Evolutionary conservation across 2,888 invertebrate species (phyloP), one percentile per base, ranked within the genome.

Genomic region (Blastobasis adustella): DNA sequence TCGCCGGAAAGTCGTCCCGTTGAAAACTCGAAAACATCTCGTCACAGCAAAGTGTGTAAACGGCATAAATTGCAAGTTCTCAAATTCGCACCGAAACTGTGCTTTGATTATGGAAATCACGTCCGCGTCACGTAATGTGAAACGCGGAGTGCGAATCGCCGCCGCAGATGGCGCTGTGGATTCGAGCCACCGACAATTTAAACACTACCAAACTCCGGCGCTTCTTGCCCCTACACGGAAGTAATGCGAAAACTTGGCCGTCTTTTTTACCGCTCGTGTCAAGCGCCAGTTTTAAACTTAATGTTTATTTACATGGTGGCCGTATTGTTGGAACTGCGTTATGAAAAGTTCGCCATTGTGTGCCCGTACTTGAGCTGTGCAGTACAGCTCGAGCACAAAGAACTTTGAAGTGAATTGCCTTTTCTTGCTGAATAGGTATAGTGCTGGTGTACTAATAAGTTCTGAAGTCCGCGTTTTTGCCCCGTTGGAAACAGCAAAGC

Each of bases 191-290:
- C 67, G 72, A 76, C 76, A 73, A 76, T 77, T 78, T 78, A 73
- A 73, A 62, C 71, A 68, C 69, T 69, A 65, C 56, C 70, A 47
- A 76, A 79, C 67, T 79, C 74, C 58, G 58, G 63, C 69, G 67
- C 74, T 78, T 76, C 73, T 73, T 73, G 74, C 66, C 58, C 63
- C 61, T 52, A 49, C 65, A 63, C 71, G 68, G 71, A 72, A 79
- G 75, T 80, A 80, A 82, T 80, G 77, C 71, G 71, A 67, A 76
- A 79, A 79, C 67, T 78, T 77, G 62, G 64, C 62, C 65, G 71
- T 68, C 65, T 73, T 76, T 23, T 76, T 75, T 69, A 67, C 61
- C 66, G 65, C 64, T 63, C 58, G 62, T 65, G 66, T 65, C 63
- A 64, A 58, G 62, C 60, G 60, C 60, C 62, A 62, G 61, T 71